These are phyloP conservation scores for Gerris lacustris DNA, from an alignment of 2,888 invertebrate genomes.

Conservation along the genomic window DNA sequence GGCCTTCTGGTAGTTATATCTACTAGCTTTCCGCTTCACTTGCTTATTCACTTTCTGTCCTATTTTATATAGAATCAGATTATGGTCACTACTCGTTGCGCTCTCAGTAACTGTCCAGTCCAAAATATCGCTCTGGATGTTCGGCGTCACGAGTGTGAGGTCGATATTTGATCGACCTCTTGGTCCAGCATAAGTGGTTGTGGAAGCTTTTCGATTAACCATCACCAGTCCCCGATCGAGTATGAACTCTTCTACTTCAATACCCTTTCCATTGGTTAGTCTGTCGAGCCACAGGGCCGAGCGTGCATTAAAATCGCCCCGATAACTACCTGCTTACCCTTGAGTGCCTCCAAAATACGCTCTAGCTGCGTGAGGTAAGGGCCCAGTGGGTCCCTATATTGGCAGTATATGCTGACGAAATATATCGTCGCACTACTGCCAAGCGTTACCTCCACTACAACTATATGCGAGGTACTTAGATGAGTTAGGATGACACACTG, in stretches of 20 bases:
- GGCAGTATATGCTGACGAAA: neutral
- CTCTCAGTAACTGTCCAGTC: neutral
- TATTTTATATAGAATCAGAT: neutral
- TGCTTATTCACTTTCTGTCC: neutral
- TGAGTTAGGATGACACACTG: neutral
- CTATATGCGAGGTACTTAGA: neutral
- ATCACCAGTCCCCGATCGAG: neutral
- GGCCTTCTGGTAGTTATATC: neutral
- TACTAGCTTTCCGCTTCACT: neutral
- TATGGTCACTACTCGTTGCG: neutral
- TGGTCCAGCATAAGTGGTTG: neutral
- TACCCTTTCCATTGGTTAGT: neutral
- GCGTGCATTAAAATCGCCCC: neutral
- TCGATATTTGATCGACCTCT: neutral
- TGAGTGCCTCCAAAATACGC: neutral
- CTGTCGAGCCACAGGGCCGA: neutral
- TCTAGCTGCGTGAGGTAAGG: neutral
- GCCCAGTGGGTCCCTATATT: no score
- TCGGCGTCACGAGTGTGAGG: neutral
- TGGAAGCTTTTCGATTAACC: neutral
- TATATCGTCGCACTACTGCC: neutral
- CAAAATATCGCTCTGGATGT: neutral
- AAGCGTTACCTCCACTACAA: neutral
- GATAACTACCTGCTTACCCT: neutral
- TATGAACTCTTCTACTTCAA: neutral